A percentile compares a stretch with the other conserved stretches of the same genome.
phyloP scores from a whole-genome alignment of 2,113 vertebrate genomes.

The Pantherophis guttatus region DNA sequence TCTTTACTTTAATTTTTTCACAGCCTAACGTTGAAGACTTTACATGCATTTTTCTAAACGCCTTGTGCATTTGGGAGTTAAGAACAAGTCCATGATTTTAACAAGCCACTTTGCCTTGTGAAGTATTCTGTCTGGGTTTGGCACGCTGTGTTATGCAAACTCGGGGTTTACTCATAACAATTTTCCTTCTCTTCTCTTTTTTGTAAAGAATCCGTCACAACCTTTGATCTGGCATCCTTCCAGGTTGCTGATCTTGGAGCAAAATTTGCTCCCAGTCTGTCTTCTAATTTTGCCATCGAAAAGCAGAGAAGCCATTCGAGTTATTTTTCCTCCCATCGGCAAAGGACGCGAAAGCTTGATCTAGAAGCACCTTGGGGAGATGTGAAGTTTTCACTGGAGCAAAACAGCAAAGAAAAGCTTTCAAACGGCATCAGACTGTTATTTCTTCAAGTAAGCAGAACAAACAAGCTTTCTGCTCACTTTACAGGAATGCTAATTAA shows the following conservation, averaged over 20 bases:
- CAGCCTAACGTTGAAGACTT: not conserved
- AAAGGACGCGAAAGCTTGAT: not conserved
- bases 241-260: not conserved
- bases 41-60: not conserved
- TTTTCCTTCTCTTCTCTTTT: not conserved
- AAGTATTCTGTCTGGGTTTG: slow-evolving; percentile 38
- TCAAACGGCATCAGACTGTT: not conserved
- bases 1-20: not conserved
- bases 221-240: slow-evolving; percentile 28
- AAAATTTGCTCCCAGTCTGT: slow-evolving; percentile 42
- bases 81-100: not conserved
- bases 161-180: slow-evolving; percentile 37
- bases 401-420: not conserved
- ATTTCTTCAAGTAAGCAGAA: not conserved
- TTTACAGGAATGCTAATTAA: not conserved
- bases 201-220: slow-evolving; percentile 22
- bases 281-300: not conserved
- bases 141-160: slow-evolving; percentile 17
- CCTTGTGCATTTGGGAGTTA: not conserved
- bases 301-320: not conserved
- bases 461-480: not conserved
- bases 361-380: not conserved
- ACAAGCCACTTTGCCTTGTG: not conserved
- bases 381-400: not conserved
- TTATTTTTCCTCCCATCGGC: not conserved